Evolutionary conservation across 2,888 invertebrate genomes (phyloP).

Genomic region (Ectobius pallidus): DNA sequence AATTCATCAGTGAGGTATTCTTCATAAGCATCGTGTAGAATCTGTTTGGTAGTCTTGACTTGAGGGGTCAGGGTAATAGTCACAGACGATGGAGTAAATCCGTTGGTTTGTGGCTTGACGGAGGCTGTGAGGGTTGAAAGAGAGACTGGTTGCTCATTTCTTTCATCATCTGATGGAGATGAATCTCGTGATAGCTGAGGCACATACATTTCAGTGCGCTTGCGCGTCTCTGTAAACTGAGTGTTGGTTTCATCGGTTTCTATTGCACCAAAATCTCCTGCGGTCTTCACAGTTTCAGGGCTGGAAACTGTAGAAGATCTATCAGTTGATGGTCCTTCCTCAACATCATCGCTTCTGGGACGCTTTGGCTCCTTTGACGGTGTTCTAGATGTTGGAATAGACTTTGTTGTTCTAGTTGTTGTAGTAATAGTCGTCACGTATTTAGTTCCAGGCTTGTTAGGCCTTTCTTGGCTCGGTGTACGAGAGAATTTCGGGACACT

Average conservation of each 20-base stretch:
- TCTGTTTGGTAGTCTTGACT: no score
- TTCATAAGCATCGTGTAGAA: background rate
- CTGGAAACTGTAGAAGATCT: conserved; percentile 43
- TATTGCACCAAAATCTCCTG: conserved; percentile 1
- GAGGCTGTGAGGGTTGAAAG: background rate
- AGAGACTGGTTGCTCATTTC: background rate
- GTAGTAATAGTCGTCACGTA: conserved; percentile 47
- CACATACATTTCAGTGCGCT: conserved; percentile 25
- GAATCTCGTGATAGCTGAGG: background rate
- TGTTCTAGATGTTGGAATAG: background rate
- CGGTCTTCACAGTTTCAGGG: conserved; percentile 43
- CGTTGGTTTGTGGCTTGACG: no score
- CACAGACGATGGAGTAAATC: background rate
- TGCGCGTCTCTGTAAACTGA: background rate
- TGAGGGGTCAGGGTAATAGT: background rate
- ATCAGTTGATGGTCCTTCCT: conserved; percentile 55
- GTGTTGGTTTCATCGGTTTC: background rate
- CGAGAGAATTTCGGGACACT: background rate
- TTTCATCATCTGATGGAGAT: background rate
- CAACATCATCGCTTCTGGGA: conserved; percentile 59
- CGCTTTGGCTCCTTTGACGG: conserved; percentile 47
- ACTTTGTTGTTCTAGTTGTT: background rate
- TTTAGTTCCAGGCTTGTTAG: background rate
- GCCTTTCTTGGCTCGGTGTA: conserved; percentile 14
- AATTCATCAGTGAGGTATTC: conserved; percentile 36